Evolutionary conservation across 2,888 invertebrate species (phyloP), one percentile per base, ranked within the genome.

Genomic region (Harpalus rubripes): DNA sequence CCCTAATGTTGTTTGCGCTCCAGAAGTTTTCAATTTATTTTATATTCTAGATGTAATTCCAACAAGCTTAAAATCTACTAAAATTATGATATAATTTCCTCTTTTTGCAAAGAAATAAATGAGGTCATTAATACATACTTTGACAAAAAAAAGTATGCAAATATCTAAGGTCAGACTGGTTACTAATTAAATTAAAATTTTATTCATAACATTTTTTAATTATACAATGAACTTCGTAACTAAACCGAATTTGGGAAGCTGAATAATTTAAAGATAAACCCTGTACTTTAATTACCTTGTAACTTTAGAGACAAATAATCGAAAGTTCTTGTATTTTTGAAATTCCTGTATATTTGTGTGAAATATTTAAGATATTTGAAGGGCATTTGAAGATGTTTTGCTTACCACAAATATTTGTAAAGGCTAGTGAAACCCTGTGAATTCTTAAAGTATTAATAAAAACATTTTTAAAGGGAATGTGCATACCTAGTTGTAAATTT

Each of bases 111-210:
- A 68, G 68, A 68, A n/a, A 32, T 68, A 68, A 68, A 68, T 32
- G 32, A 15, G 39, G 7, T 39, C 15, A n/a, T 68, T 52, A 52
- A 52, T 12, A 52, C 44, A 52, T 52, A 12, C 44, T 52, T 68
- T n/a, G 7, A 39, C n/a, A 68, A 68, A 68, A 65, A 61, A 65
- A 63, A 68, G n/a, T 68, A 68, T 68, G 68, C 68, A 68, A 68
- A 68, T 68, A 15, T 39, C 15, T 68, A n/a, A 26, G 68, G 63
- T 63, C 22, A 22, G 26, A 63, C 26, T 26, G 68, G 68, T 39
- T 39, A 68, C 26, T 8, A 63, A 52, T 52, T 52, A 52, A 52
- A 52, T 52, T 52, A 52, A 52, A 52, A 52, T 52, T 52, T 52
- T 52, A 52, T 52, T 52, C 44, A 52, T 52, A 52, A 52, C 10